Conservation (phyloP, 2,113 vertebrate genomes). For the Phyllopteryx taeniolatus region DNA sequence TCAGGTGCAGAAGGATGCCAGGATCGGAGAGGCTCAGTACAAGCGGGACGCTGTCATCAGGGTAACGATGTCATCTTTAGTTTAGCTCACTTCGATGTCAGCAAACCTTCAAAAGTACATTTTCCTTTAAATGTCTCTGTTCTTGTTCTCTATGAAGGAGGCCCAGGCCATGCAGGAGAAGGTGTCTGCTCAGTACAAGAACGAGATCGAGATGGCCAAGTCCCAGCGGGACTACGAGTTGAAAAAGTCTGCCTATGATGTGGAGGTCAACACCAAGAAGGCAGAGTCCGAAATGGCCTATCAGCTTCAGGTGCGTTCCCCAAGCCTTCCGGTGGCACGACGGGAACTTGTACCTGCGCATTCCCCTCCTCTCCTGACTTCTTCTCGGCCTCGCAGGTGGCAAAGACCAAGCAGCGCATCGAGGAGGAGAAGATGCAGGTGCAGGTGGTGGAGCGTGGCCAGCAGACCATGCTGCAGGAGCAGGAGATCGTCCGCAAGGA, state of each 20-base stretch:
- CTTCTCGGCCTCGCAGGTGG: slow-evolving; percentile 74
- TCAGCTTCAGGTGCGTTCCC: slow-evolving; percentile 82
- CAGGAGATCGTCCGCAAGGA: slow-evolving; percentile 86
- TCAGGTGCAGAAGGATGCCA: slow-evolving; percentile 88
- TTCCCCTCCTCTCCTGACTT: not conserved
- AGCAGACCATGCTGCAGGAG: slow-evolving; percentile 89
- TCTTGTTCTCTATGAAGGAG: slow-evolving; percentile 67
- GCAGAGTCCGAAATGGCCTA: slow-evolving; percentile 90
- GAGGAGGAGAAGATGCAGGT: slow-evolving; percentile 91
- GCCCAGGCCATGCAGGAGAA: slow-evolving; percentile 88
- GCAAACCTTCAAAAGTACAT: too few relatives aligned
- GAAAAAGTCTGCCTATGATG: slow-evolving; percentile 85
- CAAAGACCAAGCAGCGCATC: slow-evolving; percentile 91
- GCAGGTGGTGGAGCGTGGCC: slow-evolving; percentile 85
- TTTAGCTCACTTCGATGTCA: not conserved
- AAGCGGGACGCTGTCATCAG: slow-evolving; percentile 86
- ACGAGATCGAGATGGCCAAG: slow-evolving; percentile 93
- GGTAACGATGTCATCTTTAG: slow-evolving; percentile 52
- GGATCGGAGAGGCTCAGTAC: slow-evolving; percentile 89
- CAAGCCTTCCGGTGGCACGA: not conserved
- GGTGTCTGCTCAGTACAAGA: slow-evolving; percentile 86
- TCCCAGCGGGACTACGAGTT: slow-evolving; percentile 88
- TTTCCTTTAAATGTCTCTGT: slow-evolving; percentile 7
- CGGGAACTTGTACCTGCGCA: too few relatives aligned
- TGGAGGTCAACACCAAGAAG: slow-evolving; percentile 87